A percentile compares a stretch with the other conserved stretches of the same genome.
Evolutionary conservation across 2,888 invertebrate genomes (phyloP).

Genomic region (Parelbella ahira): DNA sequence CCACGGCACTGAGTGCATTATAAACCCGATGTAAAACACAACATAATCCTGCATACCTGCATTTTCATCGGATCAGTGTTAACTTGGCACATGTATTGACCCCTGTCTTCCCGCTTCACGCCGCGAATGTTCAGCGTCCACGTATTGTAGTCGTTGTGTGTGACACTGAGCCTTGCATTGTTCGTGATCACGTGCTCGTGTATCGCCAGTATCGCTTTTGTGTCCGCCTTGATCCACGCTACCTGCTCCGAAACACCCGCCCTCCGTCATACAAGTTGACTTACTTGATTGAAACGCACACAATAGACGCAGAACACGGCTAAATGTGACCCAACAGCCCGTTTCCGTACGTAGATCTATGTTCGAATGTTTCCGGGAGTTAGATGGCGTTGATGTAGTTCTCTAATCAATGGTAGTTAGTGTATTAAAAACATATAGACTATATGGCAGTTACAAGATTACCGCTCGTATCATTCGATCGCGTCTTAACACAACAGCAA

Average conservation of each 20-base stretch:
- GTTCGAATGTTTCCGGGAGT: too few species aligned
- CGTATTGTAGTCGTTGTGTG: constrained; percentile 95
- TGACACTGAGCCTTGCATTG: constrained; percentile 92
- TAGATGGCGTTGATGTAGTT: too few species aligned
- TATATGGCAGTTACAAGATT: too few species aligned
- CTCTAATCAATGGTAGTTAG: too few species aligned
- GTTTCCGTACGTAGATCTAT: too few species aligned
- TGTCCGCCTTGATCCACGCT: constrained; percentile 97
- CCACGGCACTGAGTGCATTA: too few species aligned
- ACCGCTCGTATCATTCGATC: too few species aligned
- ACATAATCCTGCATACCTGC: constrained; percentile 89
- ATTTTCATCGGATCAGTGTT: constrained; percentile 97
- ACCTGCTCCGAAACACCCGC: constrained; percentile 81
- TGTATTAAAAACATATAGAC: too few species aligned
- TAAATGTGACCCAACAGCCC: too few species aligned
- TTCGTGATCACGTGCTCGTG: constrained; percentile 97
- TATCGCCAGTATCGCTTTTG: constrained; percentile 95
- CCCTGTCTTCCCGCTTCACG: constrained; percentile 92
- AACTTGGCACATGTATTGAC: constrained; percentile 97
- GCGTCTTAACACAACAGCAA: too few species aligned
- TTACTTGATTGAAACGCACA: constrained; percentile 18
- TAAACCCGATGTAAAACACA: too few species aligned
- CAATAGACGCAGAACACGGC: constrained; percentile 11
- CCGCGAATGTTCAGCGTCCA: constrained; percentile 94
- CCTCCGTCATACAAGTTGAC: constrained; percentile 28